These are phyloP conservation scores for Heliconius charithonia DNA, from an alignment of 2,888 invertebrate species.

Conservation along the genomic window DNA sequence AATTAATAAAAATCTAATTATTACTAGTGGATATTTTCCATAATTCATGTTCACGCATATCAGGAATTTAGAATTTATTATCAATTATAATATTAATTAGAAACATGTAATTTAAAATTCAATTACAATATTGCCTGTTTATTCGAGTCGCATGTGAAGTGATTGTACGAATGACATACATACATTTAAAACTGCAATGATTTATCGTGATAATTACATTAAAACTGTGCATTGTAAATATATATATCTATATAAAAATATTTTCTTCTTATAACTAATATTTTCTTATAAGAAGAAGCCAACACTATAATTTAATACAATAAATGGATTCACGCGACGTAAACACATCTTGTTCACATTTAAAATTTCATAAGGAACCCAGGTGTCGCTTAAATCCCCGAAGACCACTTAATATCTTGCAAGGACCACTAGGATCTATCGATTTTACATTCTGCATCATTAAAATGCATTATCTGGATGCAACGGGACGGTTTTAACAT, in stretches of 20 bases:
- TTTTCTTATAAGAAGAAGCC: not conserved
- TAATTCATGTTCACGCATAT: conserved; percentile 41
- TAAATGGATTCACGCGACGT: conserved; percentile 24
- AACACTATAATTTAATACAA: conserved; percentile 17
- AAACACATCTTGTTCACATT: conserved; percentile 41
- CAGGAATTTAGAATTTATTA: conserved; percentile 40
- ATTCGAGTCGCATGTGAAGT: conserved; percentile 22
- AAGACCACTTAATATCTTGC: conserved; percentile 61
- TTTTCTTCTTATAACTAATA: not conserved
- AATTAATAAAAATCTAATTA: conserved; percentile 35
- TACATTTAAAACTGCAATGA: not conserved
- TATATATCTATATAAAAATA: not conserved
- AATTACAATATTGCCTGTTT: conserved; percentile 40
- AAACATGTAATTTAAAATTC: conserved; percentile 41
- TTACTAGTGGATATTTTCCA: conserved; percentile 38
- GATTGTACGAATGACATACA: conserved; percentile 7
- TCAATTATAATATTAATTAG: conserved; percentile 40
- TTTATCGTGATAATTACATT: not conserved
- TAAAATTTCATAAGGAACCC: conserved; percentile 60
- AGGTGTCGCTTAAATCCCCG: conserved; percentile 68
- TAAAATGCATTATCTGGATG: conserved; percentile 84
- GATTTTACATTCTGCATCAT: conserved; percentile 79
- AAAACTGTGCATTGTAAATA: not conserved
- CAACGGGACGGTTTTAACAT: conserved; percentile 75
- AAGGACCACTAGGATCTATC: conserved; percentile 63